Evolutionary conservation across 2,797 vertebrate species (phyloP).

Genomic region (Leucoraja ocellata): DNA sequence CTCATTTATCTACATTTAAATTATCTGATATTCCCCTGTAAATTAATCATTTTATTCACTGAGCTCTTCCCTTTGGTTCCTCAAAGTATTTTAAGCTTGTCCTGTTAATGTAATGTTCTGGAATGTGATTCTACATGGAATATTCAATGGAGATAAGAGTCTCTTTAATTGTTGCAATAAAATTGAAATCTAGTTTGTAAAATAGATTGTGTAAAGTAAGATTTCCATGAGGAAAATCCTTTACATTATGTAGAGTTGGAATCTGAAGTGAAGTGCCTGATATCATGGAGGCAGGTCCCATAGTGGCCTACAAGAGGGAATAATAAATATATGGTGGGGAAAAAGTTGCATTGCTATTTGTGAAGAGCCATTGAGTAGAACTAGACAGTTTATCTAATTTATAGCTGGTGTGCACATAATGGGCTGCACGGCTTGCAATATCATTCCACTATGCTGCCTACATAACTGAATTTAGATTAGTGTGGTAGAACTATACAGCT

Average conservation of each 20-base stretch:
- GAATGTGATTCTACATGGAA: not conserved
- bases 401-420: no score
- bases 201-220: no score
- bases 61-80: not conserved
- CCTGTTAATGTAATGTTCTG: not conserved
- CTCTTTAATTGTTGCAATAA: not conserved
- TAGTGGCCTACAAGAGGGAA: not conserved
- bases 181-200: not conserved
- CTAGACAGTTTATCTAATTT: no score
- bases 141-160: not conserved
- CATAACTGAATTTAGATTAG: not conserved
- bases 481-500: no score
- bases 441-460: no score
- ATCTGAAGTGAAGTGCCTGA: no score
- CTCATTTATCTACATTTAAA: not conserved
- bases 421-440: no score
- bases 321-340: not conserved
- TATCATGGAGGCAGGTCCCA: no score
- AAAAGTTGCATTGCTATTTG: no score
- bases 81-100: not conserved
- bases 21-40: not conserved
- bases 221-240: no score
- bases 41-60: not conserved
- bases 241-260: no score
- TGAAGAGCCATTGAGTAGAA: no score